Evolutionary conservation across 2,888 invertebrate species (phyloP).

Genomic region (Candidula unifasciata): DNA sequence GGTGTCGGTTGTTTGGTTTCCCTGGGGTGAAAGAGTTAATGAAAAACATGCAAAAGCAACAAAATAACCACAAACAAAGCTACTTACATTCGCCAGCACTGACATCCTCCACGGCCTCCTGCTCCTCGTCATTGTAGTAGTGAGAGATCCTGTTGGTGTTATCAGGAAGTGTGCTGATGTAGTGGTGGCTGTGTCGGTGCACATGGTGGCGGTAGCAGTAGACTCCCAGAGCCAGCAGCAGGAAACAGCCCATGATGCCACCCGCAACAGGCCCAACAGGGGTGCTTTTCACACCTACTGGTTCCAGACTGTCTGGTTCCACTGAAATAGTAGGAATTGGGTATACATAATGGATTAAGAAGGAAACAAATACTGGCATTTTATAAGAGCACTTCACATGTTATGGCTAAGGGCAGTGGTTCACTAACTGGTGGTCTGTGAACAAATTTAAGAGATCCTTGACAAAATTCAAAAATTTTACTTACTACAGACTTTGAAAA

Average conservation of each 20-base stretch:
- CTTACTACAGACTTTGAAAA: too few species aligned
- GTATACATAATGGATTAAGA: too few species aligned
- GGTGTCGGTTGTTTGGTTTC: too few species aligned
- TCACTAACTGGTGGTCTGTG: too few species aligned
- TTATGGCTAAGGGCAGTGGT: too few species aligned
- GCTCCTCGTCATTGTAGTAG: constrained; percentile 78
- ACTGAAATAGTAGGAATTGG: constrained; percentile 60
- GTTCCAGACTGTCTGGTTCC: constrained; percentile 60
- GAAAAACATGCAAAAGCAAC: too few species aligned
- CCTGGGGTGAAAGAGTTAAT: too few species aligned
- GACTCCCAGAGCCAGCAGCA: constrained; percentile 88
- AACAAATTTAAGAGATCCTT: too few species aligned
- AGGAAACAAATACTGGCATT: too few species aligned
- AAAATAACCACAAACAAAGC: neutral
- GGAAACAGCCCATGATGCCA: constrained; percentile 88
- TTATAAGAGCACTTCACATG: too few species aligned
- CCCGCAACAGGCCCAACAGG: constrained; percentile 92
- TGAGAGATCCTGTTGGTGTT: constrained; percentile 77
- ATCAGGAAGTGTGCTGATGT: constrained; percentile 75
- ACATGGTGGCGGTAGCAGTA: constrained; percentile 85
- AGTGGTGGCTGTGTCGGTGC: constrained; percentile 74
- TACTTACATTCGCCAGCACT: constrained; percentile 64
- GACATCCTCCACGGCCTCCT: constrained; percentile 74
- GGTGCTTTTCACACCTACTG: constrained; percentile 76
- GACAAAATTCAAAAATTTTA: too few species aligned